Conservation (phyloP, 1,140 invertebrate genomes). For the Thaumetopoea pityocampa region DNA sequence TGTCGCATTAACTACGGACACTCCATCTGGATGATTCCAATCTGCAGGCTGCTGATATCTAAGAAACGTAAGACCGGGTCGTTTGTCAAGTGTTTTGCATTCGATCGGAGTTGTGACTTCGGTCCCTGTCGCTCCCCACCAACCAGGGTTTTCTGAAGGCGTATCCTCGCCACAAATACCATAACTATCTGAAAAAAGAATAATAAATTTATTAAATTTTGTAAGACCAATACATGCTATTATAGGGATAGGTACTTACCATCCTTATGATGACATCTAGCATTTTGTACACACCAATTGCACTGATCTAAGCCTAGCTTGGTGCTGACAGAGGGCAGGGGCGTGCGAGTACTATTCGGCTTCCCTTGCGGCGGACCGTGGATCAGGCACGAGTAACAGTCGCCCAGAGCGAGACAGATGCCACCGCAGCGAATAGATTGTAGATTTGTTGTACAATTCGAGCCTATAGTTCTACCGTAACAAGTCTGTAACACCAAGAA, state of each 20-base stretch:
- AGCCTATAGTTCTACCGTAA: constrained; percentile 88
- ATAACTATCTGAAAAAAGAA: constrained; percentile 80
- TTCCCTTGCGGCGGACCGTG: constrained; percentile 76
- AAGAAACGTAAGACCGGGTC: constrained; percentile 92
- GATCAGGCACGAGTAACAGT: constrained; percentile 92
- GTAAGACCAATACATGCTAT: not conserved
- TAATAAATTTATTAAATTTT: not conserved
- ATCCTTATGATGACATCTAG: constrained; percentile 90
- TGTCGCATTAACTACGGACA: constrained; percentile 89
- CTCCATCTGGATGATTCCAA: constrained; percentile 89
- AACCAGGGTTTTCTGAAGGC: constrained; percentile 85
- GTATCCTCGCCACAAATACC: constrained; percentile 90
- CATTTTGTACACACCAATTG: constrained; percentile 95
- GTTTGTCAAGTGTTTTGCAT: constrained; percentile 86
- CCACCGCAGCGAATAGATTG: constrained; percentile 92
- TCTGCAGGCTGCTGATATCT: constrained; percentile 92
- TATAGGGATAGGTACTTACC: constrained; percentile 59
- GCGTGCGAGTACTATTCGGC: constrained; percentile 35
- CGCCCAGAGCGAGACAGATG: constrained; percentile 89
- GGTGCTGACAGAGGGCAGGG: constrained; percentile 82
- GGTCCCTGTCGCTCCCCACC: constrained; percentile 91
- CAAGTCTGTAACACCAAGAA: constrained; percentile 84
- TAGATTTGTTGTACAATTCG: constrained; percentile 91
- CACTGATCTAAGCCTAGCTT: constrained; percentile 87
- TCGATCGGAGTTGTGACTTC: constrained; percentile 86